Evolutionary conservation across 2,888 invertebrate species (phyloP).

Genomic region (Hirtodrosophila alboralis): DNA sequence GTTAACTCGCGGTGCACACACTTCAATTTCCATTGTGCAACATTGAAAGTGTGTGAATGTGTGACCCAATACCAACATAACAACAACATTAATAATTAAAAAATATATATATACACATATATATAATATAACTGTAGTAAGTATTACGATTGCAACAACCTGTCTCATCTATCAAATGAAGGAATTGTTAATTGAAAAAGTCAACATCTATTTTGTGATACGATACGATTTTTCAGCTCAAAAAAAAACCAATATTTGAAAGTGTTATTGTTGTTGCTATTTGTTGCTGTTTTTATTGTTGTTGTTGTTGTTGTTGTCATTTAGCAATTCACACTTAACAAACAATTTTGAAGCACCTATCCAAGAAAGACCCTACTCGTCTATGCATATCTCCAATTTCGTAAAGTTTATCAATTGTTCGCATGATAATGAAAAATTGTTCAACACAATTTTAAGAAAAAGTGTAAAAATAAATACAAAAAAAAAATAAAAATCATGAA

Average conservation of each 20-base stretch:
- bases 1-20: background rate
- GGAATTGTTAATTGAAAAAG: conserved; percentile 74
- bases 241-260: conserved; percentile 36
- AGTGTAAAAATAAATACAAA: conserved; percentile 1
- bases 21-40: conserved; percentile 27
- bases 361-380: conserved; percentile 36
- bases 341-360: conserved; percentile 47
- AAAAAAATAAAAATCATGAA: conserved; percentile 20
- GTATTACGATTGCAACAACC: conserved; percentile 42
- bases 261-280: conserved; percentile 35
- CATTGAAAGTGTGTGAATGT: conserved; percentile 18
- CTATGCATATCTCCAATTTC: conserved; percentile 50
- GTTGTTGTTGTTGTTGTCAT: conserved; percentile 43
- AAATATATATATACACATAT: conserved; percentile 2
- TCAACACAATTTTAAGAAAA: conserved; percentile 24
- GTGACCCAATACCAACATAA: conserved; percentile 30
- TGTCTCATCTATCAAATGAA: conserved; percentile 57
- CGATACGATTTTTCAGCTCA: conserved; percentile 36
- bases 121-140: conserved; percentile 7
- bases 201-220: conserved; percentile 56
- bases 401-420: conserved; percentile 38
- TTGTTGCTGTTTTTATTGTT: conserved; percentile 26
- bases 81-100: conserved; percentile 1
- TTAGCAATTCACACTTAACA: conserved; percentile 67
- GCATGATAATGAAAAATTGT: conserved; percentile 47